Evolutionary conservation across 2,888 invertebrate genomes (phyloP), one percentile per base, ranked within the genome.

Genomic region (Tetropium fuscum): DNA sequence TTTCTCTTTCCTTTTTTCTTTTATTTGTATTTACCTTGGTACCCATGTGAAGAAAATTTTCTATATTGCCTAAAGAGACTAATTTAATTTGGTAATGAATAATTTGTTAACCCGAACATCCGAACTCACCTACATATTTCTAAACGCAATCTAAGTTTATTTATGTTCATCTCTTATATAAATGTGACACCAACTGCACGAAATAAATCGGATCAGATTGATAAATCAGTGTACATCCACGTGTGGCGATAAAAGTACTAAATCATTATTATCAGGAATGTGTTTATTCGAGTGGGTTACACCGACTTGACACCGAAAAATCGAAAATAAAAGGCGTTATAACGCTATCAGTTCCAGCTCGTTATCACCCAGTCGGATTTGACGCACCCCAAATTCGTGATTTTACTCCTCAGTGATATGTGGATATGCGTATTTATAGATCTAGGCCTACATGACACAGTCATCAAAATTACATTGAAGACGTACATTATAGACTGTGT

Each of bases 291-390:
- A 57, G 63, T 58, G 49, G 56, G 58, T 63, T 63, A 63, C 48
- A 43, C 51, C 61, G 55, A 57, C 54, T 60, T 49, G 54, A 62
- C 55, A 56, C 47, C 56, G 54, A 55, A 65, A 63, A 65, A 63
- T 58, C 63, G 65, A 59, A 57, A 59, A 58, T 61, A 51, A 64
- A 61, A 61, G 64, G 58, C 61, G 56, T 61, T 48, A 58, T 53
- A 64, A 64, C 61, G 53, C 51, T 64, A 64, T 64, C 64, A 57
- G 64, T 64, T 64, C 61, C 64, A 58, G 54, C 61, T 61, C 48
- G 61, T 64, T 64, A 64, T 64, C 64, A 32, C 49, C 13, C 34
- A 34, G 34, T 15, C 13, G 15, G 34, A 11, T 11, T 34, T 55
- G 58, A 61, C 64, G 53, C 61, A 58, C 64, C 64, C 64, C 58